Evolutionary conservation across 2,797 vertebrate genomes (phyloP).

Genomic region (Hapalemur alaotrensis): DNA sequence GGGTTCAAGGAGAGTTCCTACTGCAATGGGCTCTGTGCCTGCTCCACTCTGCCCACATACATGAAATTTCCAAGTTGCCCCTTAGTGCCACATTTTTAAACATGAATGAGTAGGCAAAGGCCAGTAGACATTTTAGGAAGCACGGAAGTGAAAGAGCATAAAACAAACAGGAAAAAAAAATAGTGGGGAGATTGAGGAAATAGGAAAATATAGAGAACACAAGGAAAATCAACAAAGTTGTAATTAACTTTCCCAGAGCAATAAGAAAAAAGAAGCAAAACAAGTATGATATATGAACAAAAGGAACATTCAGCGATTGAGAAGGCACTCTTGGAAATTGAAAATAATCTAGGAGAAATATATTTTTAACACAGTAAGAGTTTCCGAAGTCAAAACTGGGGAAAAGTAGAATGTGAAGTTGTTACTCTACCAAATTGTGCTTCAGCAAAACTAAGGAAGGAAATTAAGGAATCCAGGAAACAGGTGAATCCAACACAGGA

Average conservation of each 20-base stretch:
- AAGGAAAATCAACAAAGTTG: not conserved
- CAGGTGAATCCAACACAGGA: constrained; percentile 46
- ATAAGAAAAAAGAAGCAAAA: not conserved
- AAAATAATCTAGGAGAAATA: not conserved
- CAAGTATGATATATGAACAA: not conserved
- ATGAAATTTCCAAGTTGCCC: not conserved
- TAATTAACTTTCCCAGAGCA: not conserved
- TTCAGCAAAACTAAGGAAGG: constrained; percentile 28
- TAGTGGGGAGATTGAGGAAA: not conserved
- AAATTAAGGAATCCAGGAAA: constrained; percentile 54
- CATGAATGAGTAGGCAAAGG: not conserved
- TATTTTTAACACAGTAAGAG: not conserved
- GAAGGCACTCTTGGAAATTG: not conserved
- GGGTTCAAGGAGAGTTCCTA: not conserved
- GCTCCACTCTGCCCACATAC: not conserved
- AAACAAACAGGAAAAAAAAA: not conserved
- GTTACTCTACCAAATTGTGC: not conserved
- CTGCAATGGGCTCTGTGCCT: not conserved
- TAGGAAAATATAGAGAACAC: not conserved
- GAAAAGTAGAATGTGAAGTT: not conserved
- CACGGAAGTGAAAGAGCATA: not conserved
- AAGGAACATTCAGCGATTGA: not conserved
- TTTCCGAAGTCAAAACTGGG: not conserved
- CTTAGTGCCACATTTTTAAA: not conserved
- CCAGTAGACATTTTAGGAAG: not conserved